These are phyloP conservation scores for Standfussiana lucernea DNA, from an alignment of 2,888 invertebrate genomes.

Conservation along the genomic window DNA sequence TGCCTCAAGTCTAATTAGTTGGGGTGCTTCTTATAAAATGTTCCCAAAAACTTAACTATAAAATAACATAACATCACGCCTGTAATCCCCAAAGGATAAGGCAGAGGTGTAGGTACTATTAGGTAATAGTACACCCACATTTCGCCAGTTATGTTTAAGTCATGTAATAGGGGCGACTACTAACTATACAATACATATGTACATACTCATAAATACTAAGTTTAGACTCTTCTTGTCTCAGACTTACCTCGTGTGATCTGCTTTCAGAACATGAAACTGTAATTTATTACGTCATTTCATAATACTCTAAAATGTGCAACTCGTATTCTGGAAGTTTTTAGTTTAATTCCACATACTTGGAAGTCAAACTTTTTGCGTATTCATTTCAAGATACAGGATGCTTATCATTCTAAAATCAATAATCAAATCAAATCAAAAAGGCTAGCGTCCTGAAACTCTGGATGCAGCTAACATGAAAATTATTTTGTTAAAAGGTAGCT, in stretches of 20 bases:
- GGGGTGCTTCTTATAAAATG: neutral
- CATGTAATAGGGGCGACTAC: too few relatives aligned
- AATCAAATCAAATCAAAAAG: neutral
- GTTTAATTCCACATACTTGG: too few relatives aligned
- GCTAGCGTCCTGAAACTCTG: neutral
- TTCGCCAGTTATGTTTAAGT: too few relatives aligned
- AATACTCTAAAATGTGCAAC: slow-evolving; percentile 18
- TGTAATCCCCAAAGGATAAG: too few relatives aligned
- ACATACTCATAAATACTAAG: neutral
- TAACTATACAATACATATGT: neutral
- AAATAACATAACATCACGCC: too few relatives aligned
- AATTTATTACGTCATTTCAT: slow-evolving; percentile 12
- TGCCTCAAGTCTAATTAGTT: neutral
- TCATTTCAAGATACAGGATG: neutral
- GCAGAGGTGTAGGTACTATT: too few relatives aligned
- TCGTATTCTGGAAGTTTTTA: neutral
- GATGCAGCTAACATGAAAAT: neutral
- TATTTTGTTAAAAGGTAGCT: neutral
- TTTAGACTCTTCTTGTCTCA: neutral
- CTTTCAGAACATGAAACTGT: slow-evolving; percentile 4
- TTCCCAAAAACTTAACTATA: too few relatives aligned
- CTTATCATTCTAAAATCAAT: neutral
- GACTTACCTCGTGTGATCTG: neutral
- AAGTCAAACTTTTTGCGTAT: too few relatives aligned
- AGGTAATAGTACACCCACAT: too few relatives aligned